Base-by-base conservation (phyloP, 2,888 invertebrate species). In the Phrixothrix hirtus region DNA sequence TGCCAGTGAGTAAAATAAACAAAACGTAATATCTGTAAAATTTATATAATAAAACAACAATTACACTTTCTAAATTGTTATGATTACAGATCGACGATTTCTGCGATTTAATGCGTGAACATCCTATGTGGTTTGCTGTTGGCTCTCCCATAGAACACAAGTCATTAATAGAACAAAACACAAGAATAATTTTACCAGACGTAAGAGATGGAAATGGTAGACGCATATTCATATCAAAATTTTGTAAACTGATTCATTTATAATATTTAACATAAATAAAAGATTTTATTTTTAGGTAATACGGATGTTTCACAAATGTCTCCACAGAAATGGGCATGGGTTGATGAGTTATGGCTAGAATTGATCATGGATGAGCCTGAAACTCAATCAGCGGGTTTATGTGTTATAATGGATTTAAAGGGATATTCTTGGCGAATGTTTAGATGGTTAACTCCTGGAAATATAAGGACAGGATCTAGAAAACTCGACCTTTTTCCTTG, bases 351-450 rank as follows among this genome's bases (percentile, higher is more conserved):
- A 2, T 74, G 73, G 72, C 41, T 75, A 11, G 76, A 76, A 57
- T 59, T 66, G 11, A 63, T 71, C 9, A 48, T 74, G 46, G 72
- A 74, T 39, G 69, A 71, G 44, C 61, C 64, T 5, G 60, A 68
- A 17, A 70, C 71, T 2, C 67, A 69, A 53, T 55, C 63, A 41
- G 66, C 70, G 14, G 77, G 77, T 1, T 37, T 76, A 4, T 70
- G 74, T 32, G 61, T 72, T 12, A 61, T 77, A 6, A 47, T 77
- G 9, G 77, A 77, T 55, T 65, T 75, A 16, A 59, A 62, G 1
- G 68, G 68, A 34, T 65, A 67, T 32, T 61, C 70, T 1, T 66
- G 64, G 63, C 66, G 60, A 44, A 27, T 71, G 32, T 60, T 72
- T 36, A 67, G 63, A 50, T 75, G 74, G 75, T 34, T 72, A n/a